phyloP scores from a whole-genome alignment of 2,113 vertebrate species.

The Caretta caretta region DNA sequence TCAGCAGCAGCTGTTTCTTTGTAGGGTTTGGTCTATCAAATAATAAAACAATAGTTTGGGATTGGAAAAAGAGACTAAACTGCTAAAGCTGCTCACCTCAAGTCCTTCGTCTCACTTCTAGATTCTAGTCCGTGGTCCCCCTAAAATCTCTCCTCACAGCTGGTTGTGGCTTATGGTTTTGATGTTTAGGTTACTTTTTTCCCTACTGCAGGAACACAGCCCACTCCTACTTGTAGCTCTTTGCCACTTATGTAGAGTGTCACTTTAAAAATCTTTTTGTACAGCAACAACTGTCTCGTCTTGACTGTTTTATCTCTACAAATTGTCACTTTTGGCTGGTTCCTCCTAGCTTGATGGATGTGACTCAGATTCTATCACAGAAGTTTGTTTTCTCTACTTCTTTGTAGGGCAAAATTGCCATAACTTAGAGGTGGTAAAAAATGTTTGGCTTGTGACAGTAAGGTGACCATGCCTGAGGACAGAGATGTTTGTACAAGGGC shows the following conservation, averaged over 20 bases:
- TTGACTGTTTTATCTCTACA: neutral
- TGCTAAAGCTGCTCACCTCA: neutral
- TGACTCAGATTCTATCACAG: neutral
- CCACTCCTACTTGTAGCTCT: neutral
- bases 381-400: neutral
- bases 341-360: neutral
- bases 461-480: neutral
- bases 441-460: neutral
- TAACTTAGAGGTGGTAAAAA: neutral
- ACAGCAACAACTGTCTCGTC: neutral
- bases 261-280: neutral
- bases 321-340: neutral
- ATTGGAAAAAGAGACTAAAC: neutral
- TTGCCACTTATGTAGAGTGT: neutral
- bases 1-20: neutral
- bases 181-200: neutral
- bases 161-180: fast-evolving
- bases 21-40: neutral
- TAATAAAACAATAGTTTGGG: neutral
- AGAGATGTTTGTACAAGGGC: neutral
- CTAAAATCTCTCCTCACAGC: neutral
- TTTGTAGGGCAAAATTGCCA: neutral
- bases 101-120: neutral
- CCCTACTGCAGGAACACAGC: neutral
- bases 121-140: neutral